A percentile compares a stretch with the other conserved stretches of the same genome.
Evolutionary conservation across 2,113 vertebrate species (phyloP).

Genomic region (Gopherus evgoodei): DNA sequence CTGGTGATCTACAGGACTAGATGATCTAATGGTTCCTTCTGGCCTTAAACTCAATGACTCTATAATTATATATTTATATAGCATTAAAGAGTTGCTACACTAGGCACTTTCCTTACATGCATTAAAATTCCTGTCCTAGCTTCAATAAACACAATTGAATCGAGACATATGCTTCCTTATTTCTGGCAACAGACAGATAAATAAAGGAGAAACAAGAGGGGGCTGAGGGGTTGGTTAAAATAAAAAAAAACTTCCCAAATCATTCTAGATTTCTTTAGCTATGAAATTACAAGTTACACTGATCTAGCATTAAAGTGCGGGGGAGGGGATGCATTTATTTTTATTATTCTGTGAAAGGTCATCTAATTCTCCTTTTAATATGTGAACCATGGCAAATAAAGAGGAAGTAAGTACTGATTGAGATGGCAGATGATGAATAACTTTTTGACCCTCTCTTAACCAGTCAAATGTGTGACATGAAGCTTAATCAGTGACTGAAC

Average conservation of each 20-base stretch:
- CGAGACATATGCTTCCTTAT: background rate
- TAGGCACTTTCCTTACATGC: background rate
- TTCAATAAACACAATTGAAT: background rate
- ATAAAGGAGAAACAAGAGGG: background rate
- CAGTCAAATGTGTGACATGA: background rate
- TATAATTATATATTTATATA: background rate
- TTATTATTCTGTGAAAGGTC: background rate
- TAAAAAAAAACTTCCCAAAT: background rate
- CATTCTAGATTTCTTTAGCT: background rate
- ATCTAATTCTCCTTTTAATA: background rate
- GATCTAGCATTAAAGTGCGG: background rate
- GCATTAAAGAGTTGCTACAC: background rate
- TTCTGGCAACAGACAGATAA: background rate
- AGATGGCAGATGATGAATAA: background rate
- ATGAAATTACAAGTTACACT: background rate
- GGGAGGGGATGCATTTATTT: background rate
- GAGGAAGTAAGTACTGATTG: background rate
- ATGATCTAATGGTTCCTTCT: background rate
- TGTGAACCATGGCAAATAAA: background rate
- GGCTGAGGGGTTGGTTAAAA: background rate
- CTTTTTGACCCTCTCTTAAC: constrained; percentile 11
- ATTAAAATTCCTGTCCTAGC: background rate
- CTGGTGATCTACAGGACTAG: background rate
- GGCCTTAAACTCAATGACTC: background rate
- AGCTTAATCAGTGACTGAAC: constrained; percentile 19